These are phyloP conservation scores for Crenuchus spilurus DNA, from an alignment of 2,797 vertebrate genomes.

Conservation along the genomic window DNA sequence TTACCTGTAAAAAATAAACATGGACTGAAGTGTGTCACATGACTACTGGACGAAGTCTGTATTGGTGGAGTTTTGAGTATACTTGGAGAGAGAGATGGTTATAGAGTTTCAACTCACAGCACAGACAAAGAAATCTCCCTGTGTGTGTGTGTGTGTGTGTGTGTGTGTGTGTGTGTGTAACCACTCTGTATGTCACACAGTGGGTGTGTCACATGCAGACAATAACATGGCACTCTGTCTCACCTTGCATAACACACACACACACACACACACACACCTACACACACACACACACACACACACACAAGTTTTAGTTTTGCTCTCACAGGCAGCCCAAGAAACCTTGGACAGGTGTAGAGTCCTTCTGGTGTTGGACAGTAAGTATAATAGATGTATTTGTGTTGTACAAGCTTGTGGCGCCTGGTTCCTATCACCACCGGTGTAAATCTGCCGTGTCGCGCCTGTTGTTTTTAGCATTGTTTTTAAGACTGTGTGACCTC, in stretches of 20 bases:
- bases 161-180: neutral
- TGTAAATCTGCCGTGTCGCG: too few species aligned
- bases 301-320: neutral
- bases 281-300: constrained; percentile 5
- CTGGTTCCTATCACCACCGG: too few species aligned
- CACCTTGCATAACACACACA: neutral
- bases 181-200: neutral
- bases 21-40: too few species aligned
- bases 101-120: neutral
- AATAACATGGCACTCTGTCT: neutral
- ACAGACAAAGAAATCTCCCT: neutral
- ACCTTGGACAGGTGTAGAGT: too few species aligned
- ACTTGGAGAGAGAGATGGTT: neutral
- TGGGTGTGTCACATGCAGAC: neutral
- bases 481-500: too few species aligned
- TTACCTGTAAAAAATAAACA: too few species aligned
- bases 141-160: neutral
- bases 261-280: neutral
- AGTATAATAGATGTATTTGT: too few species aligned
- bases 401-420: too few species aligned
- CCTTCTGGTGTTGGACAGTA: too few species aligned
- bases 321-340: neutral
- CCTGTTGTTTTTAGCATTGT: too few species aligned
- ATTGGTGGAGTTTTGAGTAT: too few species aligned
- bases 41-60: too few species aligned